Evolutionary conservation across 1,140 invertebrate genomes (phyloP).

Genomic region (Uloborus diversus): DNA sequence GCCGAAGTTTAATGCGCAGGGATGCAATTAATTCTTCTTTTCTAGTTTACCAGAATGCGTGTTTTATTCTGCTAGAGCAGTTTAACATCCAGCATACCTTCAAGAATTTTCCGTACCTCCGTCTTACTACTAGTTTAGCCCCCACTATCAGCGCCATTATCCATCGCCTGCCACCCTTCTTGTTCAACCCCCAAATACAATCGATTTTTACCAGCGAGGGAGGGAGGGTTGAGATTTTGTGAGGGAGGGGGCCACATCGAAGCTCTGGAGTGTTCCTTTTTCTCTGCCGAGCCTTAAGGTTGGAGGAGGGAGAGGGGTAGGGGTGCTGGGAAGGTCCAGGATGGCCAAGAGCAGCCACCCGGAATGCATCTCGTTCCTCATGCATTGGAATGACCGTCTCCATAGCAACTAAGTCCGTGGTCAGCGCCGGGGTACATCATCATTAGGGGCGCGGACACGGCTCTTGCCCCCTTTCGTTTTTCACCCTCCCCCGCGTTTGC

Average conservation of each 20-base stretch:
- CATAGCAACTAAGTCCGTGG: constrained; percentile 57
- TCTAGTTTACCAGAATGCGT: constrained; percentile 30
- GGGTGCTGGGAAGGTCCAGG: constrained; percentile 48
- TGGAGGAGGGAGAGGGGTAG: background rate
- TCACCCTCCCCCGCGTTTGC: background rate
- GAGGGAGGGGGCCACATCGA: constrained; percentile 3
- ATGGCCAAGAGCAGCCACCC: constrained; percentile 53
- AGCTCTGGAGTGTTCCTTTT: constrained; percentile 36
- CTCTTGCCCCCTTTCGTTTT: constrained; percentile 10
- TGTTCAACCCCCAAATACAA: constrained; percentile 26
- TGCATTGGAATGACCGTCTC: constrained; percentile 56
- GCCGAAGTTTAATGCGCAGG: constrained; percentile 19
- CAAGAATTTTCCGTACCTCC: constrained; percentile 8
- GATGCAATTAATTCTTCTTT: constrained; percentile 26
- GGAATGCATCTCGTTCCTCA: constrained; percentile 56
- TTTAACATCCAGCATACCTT: constrained; percentile 36
- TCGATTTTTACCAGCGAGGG: constrained; percentile 43
- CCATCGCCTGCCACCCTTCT: constrained; percentile 15
- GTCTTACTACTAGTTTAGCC: constrained; percentile 54
- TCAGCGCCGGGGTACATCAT: constrained; percentile 56
- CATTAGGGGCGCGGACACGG: constrained; percentile 46
- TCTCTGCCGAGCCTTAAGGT: constrained; percentile 1
- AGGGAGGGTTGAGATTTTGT: constrained; percentile 5
- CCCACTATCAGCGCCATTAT: constrained; percentile 51
- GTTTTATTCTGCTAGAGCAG: constrained; percentile 45